Evolutionary conservation across 2,113 vertebrate genomes (phyloP).

Genomic region (Nothoprocta pentlandii): DNA sequence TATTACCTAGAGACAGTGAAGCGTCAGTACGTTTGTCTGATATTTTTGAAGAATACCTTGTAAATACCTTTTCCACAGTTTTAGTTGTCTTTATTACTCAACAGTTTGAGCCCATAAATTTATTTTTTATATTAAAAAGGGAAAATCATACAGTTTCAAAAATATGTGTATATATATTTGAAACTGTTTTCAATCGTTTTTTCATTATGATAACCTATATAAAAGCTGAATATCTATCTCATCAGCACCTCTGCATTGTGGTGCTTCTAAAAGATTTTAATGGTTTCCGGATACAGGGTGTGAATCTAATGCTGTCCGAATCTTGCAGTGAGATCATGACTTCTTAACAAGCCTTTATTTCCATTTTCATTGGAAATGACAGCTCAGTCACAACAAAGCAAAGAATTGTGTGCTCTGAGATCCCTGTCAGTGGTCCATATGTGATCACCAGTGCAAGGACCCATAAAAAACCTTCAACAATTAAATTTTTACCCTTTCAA

Average conservation of each 20-base stretch:
- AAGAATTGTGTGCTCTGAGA: not conserved
- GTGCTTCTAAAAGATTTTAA: not conserved
- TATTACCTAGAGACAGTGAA: not conserved
- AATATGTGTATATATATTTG: not conserved
- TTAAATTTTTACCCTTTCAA: not conserved
- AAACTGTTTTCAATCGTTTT: not conserved
- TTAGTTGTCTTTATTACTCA: not conserved
- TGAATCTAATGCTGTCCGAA: not conserved
- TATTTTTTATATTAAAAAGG: not conserved
- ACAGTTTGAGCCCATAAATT: not conserved
- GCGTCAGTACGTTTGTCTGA: not conserved
- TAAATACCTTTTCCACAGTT: not conserved
- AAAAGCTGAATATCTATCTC: not conserved
- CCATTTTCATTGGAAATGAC: not conserved
- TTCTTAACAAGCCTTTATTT: not conserved
- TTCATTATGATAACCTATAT: not conserved
- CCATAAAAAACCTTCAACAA: not conserved
- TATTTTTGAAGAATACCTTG: not conserved
- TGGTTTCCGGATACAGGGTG: not conserved
- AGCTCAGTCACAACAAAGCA: not conserved
- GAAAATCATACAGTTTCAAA: not conserved
- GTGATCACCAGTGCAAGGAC: not conserved
- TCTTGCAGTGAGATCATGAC: not conserved
- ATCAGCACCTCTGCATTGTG: not conserved
- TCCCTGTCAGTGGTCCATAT: not conserved